phyloP scores from a whole-genome alignment of 2,797 vertebrate species.

The Premnoplex brunnescens region DNA sequence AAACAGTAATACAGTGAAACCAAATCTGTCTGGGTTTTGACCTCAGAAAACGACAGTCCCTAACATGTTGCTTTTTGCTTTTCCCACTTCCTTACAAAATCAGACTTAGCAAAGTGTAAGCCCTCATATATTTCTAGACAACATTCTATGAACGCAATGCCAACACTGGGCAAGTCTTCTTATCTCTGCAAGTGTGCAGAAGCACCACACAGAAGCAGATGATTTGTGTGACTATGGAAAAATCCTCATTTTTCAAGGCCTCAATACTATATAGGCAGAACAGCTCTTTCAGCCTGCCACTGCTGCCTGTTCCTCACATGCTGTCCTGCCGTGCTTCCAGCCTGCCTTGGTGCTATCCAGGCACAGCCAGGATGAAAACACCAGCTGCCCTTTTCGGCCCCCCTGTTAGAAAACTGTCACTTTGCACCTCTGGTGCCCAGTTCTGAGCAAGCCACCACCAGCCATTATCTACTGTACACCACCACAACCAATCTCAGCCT shows the following conservation, averaged over 20 bases:
- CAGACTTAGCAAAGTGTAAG: not conserved
- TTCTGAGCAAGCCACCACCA: not conserved
- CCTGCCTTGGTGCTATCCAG: not conserved
- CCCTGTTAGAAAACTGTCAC: not conserved
- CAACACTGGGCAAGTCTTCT: not conserved
- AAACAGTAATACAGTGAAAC: not conserved
- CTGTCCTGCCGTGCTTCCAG: not conserved
- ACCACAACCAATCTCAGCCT: not conserved
- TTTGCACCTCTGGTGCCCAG: not conserved
- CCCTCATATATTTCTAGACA: not conserved
- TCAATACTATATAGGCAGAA: not conserved
- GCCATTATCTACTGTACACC: not conserved
- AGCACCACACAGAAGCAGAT: not conserved
- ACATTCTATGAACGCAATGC: not conserved
- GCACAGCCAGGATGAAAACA: not conserved
- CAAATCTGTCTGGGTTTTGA: not conserved
- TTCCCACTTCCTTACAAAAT: not conserved
- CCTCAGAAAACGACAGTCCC: not conserved
- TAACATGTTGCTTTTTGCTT: not conserved
- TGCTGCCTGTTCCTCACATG: not conserved
- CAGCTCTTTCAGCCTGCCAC: not conserved
- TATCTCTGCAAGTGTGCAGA: not conserved
- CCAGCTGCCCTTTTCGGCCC: not conserved
- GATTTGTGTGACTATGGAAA: not conserved
- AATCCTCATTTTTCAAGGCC: not conserved